These are phyloP conservation scores for Ailurus styani DNA, from an alignment of 2,113 vertebrate genomes.

Conservation along the genomic window DNA sequence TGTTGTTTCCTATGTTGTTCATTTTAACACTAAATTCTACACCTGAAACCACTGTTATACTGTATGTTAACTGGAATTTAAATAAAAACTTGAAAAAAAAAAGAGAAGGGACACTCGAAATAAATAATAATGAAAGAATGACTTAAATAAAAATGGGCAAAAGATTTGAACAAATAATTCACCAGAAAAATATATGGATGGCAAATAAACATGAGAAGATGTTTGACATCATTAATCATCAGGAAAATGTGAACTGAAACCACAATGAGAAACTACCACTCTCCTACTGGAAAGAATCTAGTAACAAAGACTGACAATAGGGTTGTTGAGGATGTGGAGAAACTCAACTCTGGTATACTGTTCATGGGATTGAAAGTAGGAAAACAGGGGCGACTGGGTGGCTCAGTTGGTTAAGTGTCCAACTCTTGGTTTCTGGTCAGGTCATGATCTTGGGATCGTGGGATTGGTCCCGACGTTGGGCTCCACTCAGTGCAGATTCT, in stretches of 20 bases:
- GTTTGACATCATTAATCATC: background rate
- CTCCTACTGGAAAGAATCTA: background rate
- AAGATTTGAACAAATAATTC: background rate
- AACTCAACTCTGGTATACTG: background rate
- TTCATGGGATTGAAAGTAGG: background rate
- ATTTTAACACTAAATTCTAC: background rate
- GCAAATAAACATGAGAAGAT: background rate
- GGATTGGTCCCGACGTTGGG: background rate
- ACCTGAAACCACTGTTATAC: background rate
- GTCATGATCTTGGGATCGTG: background rate
- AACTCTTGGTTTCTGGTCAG: background rate
- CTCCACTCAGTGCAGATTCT: background rate
- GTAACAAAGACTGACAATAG: background rate
- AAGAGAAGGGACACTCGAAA: background rate
- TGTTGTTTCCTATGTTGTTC: background rate
- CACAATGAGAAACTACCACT: background rate
- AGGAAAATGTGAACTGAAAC: background rate
- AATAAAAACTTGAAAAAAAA: background rate
- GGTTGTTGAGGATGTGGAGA: background rate
- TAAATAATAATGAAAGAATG: background rate
- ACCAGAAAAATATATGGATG: background rate
- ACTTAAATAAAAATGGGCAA: background rate
- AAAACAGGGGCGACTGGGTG: background rate
- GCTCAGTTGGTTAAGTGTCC: background rate
- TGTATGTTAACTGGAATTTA: background rate